phyloP scores from a whole-genome alignment of 53 echinoderm and acorn worm species.

The Glandiceps talaboti region DNA sequence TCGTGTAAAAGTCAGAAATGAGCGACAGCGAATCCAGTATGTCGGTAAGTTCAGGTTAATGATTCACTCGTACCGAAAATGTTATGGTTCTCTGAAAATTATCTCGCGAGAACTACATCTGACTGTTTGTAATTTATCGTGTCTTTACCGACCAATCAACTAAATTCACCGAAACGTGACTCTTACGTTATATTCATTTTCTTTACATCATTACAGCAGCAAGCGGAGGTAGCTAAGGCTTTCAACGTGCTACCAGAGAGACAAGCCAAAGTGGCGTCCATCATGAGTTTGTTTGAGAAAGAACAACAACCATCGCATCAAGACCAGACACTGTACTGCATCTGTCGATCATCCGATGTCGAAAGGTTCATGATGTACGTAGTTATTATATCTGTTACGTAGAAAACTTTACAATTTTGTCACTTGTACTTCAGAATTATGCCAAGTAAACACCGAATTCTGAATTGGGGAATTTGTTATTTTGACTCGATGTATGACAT shows the following conservation, averaged over 20 bases:
- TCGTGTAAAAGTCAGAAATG: no score
- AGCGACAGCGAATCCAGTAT: neutral
- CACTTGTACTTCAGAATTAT: no score
- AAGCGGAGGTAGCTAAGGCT: conserved; percentile 46
- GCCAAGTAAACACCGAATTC: no score
- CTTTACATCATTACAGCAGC: conserved; percentile 15
- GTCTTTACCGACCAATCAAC: no score
- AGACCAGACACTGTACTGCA: conserved; percentile 38
- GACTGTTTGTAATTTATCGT: no score
- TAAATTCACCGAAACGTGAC: no score
- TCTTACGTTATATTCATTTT: no score
- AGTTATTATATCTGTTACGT: no score
- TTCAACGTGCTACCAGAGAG: conserved; percentile 70
- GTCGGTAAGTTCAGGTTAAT: neutral
- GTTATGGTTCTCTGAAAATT: neutral
- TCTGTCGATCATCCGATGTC: conserved; percentile 68
- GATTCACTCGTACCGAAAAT: neutral
- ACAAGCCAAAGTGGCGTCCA: conserved; percentile 59
- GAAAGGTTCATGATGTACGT: conserved; percentile 92
- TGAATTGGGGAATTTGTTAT: no score
- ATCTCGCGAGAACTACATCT: neutral
- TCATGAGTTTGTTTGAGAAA: conserved; percentile 78
- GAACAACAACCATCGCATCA: conserved; percentile 13
- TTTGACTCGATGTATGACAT: no score
- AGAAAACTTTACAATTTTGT: no score